Evolutionary conservation across 2,797 vertebrate species (phyloP).

Genomic region (Dermochelys coriacea): DNA sequence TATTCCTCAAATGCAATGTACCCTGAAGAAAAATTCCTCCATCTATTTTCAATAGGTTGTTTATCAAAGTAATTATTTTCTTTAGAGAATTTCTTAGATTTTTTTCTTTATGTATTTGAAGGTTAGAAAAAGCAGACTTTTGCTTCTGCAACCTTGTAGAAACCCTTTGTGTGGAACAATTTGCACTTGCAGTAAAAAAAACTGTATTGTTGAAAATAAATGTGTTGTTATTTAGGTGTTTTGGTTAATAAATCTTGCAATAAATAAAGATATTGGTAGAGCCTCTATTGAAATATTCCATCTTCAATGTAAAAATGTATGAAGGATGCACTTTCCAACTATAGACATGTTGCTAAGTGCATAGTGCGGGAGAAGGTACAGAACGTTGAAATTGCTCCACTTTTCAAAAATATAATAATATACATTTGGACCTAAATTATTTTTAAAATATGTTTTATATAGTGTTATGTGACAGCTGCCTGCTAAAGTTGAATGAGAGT

Average conservation of each 20-base stretch:
- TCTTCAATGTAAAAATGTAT: background rate
- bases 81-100: constrained; percentile 53
- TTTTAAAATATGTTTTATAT: background rate
- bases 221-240: background rate
- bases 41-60: constrained; percentile 68
- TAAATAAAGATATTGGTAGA: background rate
- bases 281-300: background rate
- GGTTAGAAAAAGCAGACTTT: constrained; percentile 34
- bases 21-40: constrained; percentile 58
- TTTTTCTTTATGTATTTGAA: constrained; percentile 35
- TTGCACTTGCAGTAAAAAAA: background rate
- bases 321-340: background rate
- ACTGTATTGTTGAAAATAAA: background rate
- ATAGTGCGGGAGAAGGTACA: background rate
- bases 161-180: background rate
- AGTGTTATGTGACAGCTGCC: background rate
- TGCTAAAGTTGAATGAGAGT: background rate
- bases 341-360: background rate
- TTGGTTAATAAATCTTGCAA: background rate
- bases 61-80: constrained; percentile 76
- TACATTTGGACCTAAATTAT: rapidly evolving
- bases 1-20: constrained; percentile 56
- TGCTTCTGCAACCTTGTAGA: constrained; percentile 47
- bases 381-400: background rate
- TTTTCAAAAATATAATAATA: background rate